These are phyloP conservation scores for Lates calcarifer DNA, from an alignment of 2,113 vertebrate species.

Conservation along the genomic window DNA sequence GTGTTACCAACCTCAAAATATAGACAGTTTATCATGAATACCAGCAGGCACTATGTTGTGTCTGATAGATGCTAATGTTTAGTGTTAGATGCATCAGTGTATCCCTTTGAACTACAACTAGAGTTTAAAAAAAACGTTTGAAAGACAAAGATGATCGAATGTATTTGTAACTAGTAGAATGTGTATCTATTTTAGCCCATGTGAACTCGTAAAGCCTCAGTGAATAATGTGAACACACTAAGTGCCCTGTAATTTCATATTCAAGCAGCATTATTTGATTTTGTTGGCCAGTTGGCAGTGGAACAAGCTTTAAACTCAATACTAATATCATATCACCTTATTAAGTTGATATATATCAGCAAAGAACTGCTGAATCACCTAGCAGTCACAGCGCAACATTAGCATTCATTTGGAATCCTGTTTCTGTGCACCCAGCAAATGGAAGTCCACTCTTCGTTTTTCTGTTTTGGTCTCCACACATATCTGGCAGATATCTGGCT, in stretches of 20 bases:
- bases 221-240: not conserved
- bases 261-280: not conserved
- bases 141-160: not conserved
- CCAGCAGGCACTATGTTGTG: not conserved
- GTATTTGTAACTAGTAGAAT: not conserved
- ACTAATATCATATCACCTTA: no score
- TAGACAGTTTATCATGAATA: not conserved
- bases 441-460: not conserved
- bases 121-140: not conserved
- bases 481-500: not conserved
- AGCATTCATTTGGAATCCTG: not conserved
- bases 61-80: not conserved
- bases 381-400: not conserved
- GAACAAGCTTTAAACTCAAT: not conserved
- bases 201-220: not conserved
- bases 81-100: not conserved
- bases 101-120: not conserved
- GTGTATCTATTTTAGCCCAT: not conserved
- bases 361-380: not conserved
- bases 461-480: not conserved
- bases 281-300: not conserved
- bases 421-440: not conserved
- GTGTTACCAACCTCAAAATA: not conserved
- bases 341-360: not conserved
- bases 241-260: not conserved